Percentiles rank a stretch among this genome's conserved stretches.
These are phyloP conservation scores for Gallinago media DNA, from an alignment of 2,113 vertebrate genomes.

Conservation along the genomic window DNA sequence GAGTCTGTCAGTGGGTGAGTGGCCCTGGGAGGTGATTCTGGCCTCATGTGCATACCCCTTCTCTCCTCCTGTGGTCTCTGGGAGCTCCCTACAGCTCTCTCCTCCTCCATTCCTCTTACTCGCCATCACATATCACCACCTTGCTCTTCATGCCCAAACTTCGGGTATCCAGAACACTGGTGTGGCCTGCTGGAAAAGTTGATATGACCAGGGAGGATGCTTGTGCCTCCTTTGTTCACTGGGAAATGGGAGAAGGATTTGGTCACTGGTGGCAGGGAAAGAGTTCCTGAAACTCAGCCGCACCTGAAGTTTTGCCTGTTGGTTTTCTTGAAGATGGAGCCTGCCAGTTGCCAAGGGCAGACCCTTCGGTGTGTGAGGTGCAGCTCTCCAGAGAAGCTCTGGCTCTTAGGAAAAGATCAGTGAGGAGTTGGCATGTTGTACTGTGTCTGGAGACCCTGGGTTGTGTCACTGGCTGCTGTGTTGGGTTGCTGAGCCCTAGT, in stretches of 20 bases:
- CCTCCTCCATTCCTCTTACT: not conserved
- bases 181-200: not conserved
- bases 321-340: not conserved
- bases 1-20: not conserved
- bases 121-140: accelerated
- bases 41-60: not conserved
- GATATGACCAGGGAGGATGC: not conserved
- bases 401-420: not conserved
- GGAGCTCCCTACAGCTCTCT: not conserved
- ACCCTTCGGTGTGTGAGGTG: not conserved
- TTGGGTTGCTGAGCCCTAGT: accelerated
- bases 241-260: not conserved
- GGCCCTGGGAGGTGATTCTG: too few species aligned
- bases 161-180: accelerated
- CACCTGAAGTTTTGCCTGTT: not conserved
- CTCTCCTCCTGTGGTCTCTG: not conserved
- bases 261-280: not conserved
- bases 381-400: accelerated
- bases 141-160: accelerated
- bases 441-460: not conserved
- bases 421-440: accelerated
- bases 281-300: not conserved
- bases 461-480: not conserved
- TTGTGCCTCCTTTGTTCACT: not conserved
- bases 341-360: accelerated